These are phyloP conservation scores for Pelecanoides urinatrix DNA, from an alignment of 2,113 vertebrate species.

Conservation along the genomic window DNA sequence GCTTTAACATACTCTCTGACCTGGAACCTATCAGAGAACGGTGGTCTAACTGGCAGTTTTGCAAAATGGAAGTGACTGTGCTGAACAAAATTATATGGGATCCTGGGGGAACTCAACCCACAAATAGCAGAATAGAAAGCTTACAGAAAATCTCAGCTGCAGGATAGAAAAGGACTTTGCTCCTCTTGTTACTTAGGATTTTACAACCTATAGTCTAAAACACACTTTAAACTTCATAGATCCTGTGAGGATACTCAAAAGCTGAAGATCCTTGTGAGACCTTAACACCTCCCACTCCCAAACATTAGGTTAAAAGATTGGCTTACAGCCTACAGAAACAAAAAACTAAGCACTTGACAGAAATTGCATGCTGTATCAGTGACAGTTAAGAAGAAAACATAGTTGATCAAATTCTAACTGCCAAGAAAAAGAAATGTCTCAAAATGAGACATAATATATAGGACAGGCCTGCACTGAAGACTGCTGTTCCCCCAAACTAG, in stretches of 20 bases:
- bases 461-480: background rate
- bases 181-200: background rate
- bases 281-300: background rate
- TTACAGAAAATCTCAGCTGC: background rate
- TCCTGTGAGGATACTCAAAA: background rate
- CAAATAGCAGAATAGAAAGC: background rate
- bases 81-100: background rate
- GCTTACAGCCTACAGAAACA: background rate
- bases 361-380: background rate
- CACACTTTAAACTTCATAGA: rapidly evolving
- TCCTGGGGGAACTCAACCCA: background rate
- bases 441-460: background rate
- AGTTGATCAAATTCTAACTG: background rate
- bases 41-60: background rate
- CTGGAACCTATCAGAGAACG: background rate
- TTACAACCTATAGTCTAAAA: background rate
- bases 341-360: background rate
- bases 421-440: background rate
- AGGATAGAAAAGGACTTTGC: background rate
- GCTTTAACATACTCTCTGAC: background rate
- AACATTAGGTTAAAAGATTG: background rate
- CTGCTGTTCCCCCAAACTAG: background rate
- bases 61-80: background rate
- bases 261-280: background rate
- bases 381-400: background rate